Conservation (phyloP, 2,113 vertebrate genomes). For the Lasiurus cinereus region DNA sequence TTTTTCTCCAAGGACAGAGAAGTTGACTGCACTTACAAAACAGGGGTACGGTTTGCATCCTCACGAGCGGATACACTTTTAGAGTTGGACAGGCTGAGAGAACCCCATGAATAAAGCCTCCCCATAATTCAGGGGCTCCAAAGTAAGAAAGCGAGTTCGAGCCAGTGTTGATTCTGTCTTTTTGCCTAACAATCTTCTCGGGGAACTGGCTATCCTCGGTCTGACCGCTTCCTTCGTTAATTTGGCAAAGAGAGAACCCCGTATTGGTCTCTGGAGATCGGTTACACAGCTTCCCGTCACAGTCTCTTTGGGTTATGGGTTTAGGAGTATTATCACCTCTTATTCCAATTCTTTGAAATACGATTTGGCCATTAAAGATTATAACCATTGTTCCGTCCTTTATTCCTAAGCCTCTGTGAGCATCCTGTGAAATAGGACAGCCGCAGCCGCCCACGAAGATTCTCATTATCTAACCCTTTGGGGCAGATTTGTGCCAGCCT, state of each 20-base stretch:
- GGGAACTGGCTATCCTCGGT: not conserved
- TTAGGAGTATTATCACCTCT: not conserved
- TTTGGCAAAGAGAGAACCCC: not conserved
- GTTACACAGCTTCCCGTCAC: not conserved
- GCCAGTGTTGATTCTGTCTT: not conserved
- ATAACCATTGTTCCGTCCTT: not conserved
- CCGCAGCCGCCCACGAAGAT: not conserved
- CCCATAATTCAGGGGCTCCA: not conserved
- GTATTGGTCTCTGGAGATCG: not conserved
- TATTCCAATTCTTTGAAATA: not conserved
- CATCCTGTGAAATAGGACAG: not conserved
- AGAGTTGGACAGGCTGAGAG: not conserved
- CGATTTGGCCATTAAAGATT: not conserved
- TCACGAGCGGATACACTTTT: not conserved
- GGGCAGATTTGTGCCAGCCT: not conserved
- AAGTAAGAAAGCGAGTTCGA: not conserved
- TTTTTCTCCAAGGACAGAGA: conserved; percentile 17
- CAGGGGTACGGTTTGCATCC: not conserved
- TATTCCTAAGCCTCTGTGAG: not conserved
- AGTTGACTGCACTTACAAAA: not conserved
- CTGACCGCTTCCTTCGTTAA: not conserved
- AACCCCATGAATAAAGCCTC: not conserved
- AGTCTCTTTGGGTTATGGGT: not conserved
- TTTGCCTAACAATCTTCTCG: not conserved
- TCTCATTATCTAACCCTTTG: not conserved